A percentile compares a stretch with the other conserved stretches of the same genome.
Conservation (phyloP, 2,797 vertebrate genomes). For the Stomatorhinus walkeri region DNA sequence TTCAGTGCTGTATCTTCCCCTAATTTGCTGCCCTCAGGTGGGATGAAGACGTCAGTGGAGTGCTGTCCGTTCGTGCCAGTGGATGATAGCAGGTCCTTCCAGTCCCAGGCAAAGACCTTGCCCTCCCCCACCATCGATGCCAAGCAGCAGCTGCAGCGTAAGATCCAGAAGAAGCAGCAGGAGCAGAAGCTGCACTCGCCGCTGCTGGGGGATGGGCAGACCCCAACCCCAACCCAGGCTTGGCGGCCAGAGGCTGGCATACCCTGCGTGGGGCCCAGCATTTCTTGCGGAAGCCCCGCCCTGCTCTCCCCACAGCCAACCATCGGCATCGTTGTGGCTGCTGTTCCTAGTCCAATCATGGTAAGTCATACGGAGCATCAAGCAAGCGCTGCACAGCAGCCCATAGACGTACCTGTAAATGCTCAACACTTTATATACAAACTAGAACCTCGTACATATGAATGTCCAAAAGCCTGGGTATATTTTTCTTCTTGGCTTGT, state of each 20-base stretch:
- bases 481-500: background rate
- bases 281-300: conserved; percentile 86
- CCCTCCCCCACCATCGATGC: conserved; percentile 89
- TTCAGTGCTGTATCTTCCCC: background rate
- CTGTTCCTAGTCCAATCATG: conserved; percentile 93
- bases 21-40: conserved; percentile 47
- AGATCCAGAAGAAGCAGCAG: conserved; percentile 99
- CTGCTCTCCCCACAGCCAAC: conserved; percentile 92
- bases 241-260: conserved; percentile 75
- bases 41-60: conserved; percentile 87
- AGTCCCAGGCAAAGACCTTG: conserved; percentile 92
- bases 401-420: background rate
- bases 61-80: conserved; percentile 92
- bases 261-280: conserved; percentile 64
- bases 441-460: background rate
- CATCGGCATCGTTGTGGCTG: conserved; percentile 90
- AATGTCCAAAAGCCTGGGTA: background rate
- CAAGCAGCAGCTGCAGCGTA: conserved; percentile 96
- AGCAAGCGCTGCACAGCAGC: background rate
- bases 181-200: conserved; percentile 96
- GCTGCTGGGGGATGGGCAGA: conserved; percentile 74
- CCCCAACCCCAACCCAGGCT: conserved; percentile 47
- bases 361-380: conserved; percentile 51
- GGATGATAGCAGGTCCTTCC: conserved; percentile 89
- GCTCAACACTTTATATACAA: background rate